Evolutionary conservation across 1,140 invertebrate species (phyloP).

Genomic region (Frieseomelitta varia): DNA sequence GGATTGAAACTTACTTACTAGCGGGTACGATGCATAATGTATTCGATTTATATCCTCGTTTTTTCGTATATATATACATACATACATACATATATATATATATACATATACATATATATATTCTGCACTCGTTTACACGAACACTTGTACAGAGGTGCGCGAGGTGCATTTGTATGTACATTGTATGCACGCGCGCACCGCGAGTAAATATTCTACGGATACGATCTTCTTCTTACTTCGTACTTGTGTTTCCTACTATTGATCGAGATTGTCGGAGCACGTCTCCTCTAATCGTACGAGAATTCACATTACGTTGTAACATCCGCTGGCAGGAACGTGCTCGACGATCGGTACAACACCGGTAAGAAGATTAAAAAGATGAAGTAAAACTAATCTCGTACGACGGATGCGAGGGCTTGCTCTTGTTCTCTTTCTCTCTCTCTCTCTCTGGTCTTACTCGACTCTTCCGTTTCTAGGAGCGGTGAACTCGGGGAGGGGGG

Average conservation of each 20-base stretch:
- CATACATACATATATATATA: too few relatives aligned
- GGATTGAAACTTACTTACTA: constrained; percentile 49
- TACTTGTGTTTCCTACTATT: constrained; percentile 21
- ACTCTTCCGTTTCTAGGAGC: too few relatives aligned
- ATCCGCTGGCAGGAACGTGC: constrained; percentile 15
- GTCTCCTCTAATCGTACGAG: background rate
- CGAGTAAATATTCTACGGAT: constrained; percentile 2
- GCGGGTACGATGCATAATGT: background rate
- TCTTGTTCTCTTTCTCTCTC: too few relatives aligned
- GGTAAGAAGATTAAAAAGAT: constrained; percentile 21
- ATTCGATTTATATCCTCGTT: constrained; percentile 6
- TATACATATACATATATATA: too few relatives aligned
- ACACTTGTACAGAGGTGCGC: background rate
- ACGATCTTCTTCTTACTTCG: too few relatives aligned
- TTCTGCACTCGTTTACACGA: background rate
- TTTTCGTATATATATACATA: too few relatives aligned
- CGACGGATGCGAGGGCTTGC: constrained; percentile 18
- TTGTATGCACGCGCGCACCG: too few relatives aligned
- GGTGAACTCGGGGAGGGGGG: too few relatives aligned
- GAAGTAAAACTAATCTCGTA: constrained; percentile 22
- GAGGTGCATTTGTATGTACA: too few relatives aligned
- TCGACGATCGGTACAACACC: constrained; percentile 25
- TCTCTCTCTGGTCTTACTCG: too few relatives aligned
- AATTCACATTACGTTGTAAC: background rate
- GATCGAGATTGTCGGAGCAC: constrained; percentile 17